These are phyloP conservation scores for Ardeotis arabs DNA, from an alignment of 2,113 vertebrate species.

Conservation along the genomic window DNA sequence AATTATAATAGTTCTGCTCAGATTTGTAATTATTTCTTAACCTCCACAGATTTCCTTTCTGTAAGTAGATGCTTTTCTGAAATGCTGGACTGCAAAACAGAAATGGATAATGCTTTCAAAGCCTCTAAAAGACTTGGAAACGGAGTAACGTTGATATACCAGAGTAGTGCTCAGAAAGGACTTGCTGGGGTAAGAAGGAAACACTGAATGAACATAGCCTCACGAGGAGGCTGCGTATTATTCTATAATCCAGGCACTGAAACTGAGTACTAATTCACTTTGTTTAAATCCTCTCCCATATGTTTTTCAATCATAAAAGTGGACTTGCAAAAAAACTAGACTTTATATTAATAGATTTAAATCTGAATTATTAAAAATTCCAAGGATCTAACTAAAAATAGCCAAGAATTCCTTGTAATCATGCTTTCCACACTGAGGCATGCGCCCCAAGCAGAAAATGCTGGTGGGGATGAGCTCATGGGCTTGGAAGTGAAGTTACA, in stretches of 20 bases:
- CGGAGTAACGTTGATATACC: not conserved
- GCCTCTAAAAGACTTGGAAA: not conserved
- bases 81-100: not conserved
- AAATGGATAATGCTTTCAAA: not conserved
- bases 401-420: not conserved
- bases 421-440: not conserved
- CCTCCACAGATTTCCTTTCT: not conserved
- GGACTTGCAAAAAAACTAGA: not conserved
- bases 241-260: not conserved
- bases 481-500: not conserved
- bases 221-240: not conserved
- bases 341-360: not conserved
- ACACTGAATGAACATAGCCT: not conserved
- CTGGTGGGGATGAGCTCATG: slow-evolving; percentile 4
- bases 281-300: not conserved
- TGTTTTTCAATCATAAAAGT: not conserved
- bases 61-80: not conserved
- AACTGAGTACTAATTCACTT: not conserved
- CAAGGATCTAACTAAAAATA: not conserved
- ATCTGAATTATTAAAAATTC: not conserved
- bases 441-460: not conserved
- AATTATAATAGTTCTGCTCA: not conserved
- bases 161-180: not conserved
- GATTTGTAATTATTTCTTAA: slow-evolving; percentile 22
- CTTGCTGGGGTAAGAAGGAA: not conserved